phyloP scores from a whole-genome alignment of 2,113 vertebrate genomes.

The Corydoras maculifer region DNA sequence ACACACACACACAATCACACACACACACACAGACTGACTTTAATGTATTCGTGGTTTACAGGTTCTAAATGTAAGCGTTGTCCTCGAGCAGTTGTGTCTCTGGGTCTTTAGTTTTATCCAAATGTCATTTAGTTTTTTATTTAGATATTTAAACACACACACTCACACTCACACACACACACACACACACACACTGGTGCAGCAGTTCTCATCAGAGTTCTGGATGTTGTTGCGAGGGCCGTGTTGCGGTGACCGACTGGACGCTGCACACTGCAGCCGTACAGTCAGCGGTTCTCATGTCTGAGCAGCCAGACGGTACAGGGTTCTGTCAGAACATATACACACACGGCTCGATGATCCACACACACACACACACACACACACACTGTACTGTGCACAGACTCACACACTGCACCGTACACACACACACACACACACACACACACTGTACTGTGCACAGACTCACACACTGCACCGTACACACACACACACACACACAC shows the following conservation, averaged over 20 bases:
- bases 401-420: constrained; percentile 34
- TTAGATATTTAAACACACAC: not conserved
- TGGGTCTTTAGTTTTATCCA: too few species aligned
- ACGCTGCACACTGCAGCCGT: too few species aligned
- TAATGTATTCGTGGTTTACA: too few species aligned
- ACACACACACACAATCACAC: constrained; percentile 36
- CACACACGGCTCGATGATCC: constrained; percentile 29
- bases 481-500: not conserved
- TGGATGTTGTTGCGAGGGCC: too few species aligned
- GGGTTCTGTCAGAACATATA: constrained; percentile 93
- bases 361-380: constrained; percentile 4
- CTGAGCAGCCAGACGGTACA: constrained; percentile 50
- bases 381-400: not conserved
- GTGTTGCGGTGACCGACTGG: too few species aligned
- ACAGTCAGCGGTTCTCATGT: too few species aligned
- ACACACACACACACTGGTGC: not conserved
- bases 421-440: constrained; percentile 38
- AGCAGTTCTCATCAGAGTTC: too few species aligned
- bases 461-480: not conserved
- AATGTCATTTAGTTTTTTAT: too few species aligned
- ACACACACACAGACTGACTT: not conserved
- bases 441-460: constrained; percentile 3
- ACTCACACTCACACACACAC: not conserved
- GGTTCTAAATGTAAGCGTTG: too few species aligned
- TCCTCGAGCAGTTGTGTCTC: too few species aligned